Base-by-base conservation (phyloP, 2,888 invertebrate species). In the Drosophila helvetica region DNA sequence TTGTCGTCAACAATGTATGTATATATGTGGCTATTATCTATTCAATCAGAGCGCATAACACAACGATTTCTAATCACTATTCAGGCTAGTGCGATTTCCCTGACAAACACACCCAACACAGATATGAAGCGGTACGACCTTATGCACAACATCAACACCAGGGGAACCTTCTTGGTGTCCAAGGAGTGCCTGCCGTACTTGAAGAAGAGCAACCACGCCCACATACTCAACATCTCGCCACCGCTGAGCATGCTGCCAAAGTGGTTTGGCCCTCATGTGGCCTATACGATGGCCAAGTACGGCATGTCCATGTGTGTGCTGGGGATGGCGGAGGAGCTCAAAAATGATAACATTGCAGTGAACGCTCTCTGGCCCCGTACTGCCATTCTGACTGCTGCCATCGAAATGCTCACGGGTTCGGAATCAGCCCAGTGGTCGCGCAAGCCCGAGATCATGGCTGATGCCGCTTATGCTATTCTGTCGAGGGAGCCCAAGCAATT, bases 301-400 rank as follows among this genome's bases (percentile, higher is more conserved):
- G 99, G 98, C 22, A 99, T 99, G 99, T 98, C 98, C 0, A 97
- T 99, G 98, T 99, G 98, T 92, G 98, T 97, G 1, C 93, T 99
- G 15, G 99, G 99, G 17, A 98, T 99, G 98, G 94, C 98, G n/a
- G 96, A 96, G 75, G 99, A 99, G 93, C 96, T 98, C 89, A 95
- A 94, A 85, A 93, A 94, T 0, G 94, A 94, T 78, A 96, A 96
- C 66, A 95, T 99, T 74, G 98, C 96, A 17, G 98, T 99, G 12
- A 99, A 99, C 92, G 98, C 98, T 0, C 93, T 99, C 0, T 99
- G 99, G 99, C 99, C 99, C 0, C 95, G 94, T 90, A 98, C 98
- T 80, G 98, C 96, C 9, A 98, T 99, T 81, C 94, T 96, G 64
- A 99, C 99, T 0, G 98, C 99, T 1, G 99, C 99, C 10, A 96